Percentiles rank a stretch among this genome's conserved stretches.
Evolutionary conservation across 1,140 invertebrate genomes (phyloP).

Genomic region (Teleogryllus occipitalis): DNA sequence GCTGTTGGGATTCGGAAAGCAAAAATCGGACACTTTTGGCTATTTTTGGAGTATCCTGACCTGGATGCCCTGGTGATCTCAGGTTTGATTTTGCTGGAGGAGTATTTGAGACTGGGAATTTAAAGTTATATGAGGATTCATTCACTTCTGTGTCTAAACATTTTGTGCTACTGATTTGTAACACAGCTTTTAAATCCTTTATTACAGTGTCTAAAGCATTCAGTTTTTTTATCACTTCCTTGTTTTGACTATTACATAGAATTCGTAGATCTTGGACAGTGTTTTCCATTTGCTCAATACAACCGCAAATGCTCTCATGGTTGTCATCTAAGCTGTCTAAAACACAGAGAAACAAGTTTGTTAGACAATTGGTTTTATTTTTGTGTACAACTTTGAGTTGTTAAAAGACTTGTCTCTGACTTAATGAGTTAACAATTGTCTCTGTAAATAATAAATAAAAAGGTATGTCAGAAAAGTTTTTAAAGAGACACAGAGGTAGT

Average conservation of each 20-base stretch:
- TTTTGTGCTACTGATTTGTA: neutral
- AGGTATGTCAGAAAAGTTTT: neutral
- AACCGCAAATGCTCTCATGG: slow-evolving; percentile 28
- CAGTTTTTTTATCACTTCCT: slow-evolving; percentile 9
- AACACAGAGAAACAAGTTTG: too few species aligned
- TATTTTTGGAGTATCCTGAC: neutral
- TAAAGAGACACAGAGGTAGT: neutral
- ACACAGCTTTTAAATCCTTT: slow-evolving; percentile 27
- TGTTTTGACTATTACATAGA: slow-evolving; percentile 25
- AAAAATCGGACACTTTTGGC: neutral
- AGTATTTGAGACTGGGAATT: neutral
- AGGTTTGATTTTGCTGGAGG: slow-evolving; percentile 28
- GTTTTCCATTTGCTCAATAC: slow-evolving; percentile 31
- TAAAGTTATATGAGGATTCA: neutral
- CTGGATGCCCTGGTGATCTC: slow-evolving; percentile 9
- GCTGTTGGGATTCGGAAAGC: neutral
- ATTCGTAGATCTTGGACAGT: slow-evolving; percentile 29
- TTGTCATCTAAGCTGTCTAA: slow-evolving; percentile 23
- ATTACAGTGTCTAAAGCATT: slow-evolving; percentile 18
- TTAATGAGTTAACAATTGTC: neutral
- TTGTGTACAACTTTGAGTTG: too few species aligned
- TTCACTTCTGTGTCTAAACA: too few species aligned
- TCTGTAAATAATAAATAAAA: neutral
- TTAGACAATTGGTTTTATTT: too few species aligned
- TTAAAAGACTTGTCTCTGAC: too few species aligned